Evolutionary conservation across 2,888 invertebrate genomes (phyloP).

Genomic region (Liopterus haemorrhoidalis): DNA sequence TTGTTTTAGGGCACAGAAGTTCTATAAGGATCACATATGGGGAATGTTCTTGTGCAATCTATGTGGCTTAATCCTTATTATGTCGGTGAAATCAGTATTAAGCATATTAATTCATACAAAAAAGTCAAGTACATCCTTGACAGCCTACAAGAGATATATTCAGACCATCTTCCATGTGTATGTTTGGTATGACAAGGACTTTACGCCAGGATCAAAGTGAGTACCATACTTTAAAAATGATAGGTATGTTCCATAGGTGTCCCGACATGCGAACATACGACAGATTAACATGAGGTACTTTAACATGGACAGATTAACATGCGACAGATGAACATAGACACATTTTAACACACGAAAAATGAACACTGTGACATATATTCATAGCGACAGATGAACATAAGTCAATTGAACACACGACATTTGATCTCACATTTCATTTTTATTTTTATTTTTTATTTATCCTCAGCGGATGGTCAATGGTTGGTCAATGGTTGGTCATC

Average conservation of each 20-base stretch:
- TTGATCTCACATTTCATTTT: too few relatives aligned
- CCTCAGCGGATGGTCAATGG: too few relatives aligned
- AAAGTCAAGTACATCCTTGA: conserved; percentile 58
- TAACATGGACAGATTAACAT: background rate
- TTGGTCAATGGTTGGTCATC: too few relatives aligned
- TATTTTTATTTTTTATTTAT: too few relatives aligned
- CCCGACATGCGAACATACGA: too few relatives aligned
- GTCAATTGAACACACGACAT: too few relatives aligned
- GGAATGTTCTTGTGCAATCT: conserved; percentile 67
- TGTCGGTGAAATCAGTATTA: conserved; percentile 69
- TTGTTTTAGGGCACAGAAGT: conserved; percentile 62
- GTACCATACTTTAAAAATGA: conserved; percentile 32
- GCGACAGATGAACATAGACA: background rate
- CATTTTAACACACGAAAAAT: too few relatives aligned
- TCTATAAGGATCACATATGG: conserved; percentile 65
- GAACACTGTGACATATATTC: too few relatives aligned
- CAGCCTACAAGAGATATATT: conserved; percentile 71
- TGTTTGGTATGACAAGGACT: conserved; percentile 70
- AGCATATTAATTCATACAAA: conserved; percentile 65
- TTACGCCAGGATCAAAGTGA: conserved; percentile 57
- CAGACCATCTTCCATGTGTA: conserved; percentile 71
- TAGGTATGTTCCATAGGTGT: too few relatives aligned
- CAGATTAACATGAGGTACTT: too few relatives aligned
- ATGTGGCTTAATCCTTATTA: conserved; percentile 66
- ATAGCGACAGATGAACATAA: too few relatives aligned